Evolutionary conservation across 2,888 invertebrate genomes (phyloP).

Genomic region (Cristatella mucedo): DNA sequence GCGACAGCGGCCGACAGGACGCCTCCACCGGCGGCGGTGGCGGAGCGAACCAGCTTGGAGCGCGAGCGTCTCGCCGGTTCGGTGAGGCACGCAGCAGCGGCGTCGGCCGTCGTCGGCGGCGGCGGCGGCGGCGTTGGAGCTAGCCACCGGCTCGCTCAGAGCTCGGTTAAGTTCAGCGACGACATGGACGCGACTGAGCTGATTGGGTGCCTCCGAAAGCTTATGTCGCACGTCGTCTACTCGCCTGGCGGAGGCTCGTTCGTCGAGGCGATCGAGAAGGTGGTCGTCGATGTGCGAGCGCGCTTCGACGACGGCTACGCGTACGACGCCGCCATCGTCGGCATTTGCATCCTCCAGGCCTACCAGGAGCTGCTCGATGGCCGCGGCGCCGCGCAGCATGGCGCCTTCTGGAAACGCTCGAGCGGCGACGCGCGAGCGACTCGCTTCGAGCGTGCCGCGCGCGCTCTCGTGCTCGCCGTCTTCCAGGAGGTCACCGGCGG

Average conservation of each 20-base stretch:
- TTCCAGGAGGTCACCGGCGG: not conserved
- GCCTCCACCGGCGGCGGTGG: too few relatives aligned
- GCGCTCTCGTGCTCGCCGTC: not conserved
- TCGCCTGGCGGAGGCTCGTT: conserved; percentile 7
- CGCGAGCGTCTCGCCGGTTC: too few relatives aligned
- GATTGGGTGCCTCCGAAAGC: not conserved
- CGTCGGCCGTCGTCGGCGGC: too few relatives aligned
- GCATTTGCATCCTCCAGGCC: not conserved
- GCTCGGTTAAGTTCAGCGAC: conserved; percentile 4
- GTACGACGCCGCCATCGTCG: not conserved
- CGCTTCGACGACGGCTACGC: not conserved
- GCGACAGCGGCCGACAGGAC: too few relatives aligned
- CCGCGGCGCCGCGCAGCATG: not conserved
- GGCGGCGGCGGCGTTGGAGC: too few relatives aligned
- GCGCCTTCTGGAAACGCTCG: too few relatives aligned
- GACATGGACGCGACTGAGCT: not conserved
- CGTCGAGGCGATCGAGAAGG: conserved; percentile 1
- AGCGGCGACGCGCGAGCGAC: not conserved
- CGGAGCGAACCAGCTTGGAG: too few relatives aligned
- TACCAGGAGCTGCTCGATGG: conserved; percentile 4
- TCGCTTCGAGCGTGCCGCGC: conserved; percentile 3
- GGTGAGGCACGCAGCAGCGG: too few relatives aligned
- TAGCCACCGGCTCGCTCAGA: too few relatives aligned
- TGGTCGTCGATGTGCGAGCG: not conserved
- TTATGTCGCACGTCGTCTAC: conserved; percentile 1